Evolutionary conservation across 2,113 vertebrate genomes (phyloP).

Genomic region (Oxyruncus cristatus): DNA sequence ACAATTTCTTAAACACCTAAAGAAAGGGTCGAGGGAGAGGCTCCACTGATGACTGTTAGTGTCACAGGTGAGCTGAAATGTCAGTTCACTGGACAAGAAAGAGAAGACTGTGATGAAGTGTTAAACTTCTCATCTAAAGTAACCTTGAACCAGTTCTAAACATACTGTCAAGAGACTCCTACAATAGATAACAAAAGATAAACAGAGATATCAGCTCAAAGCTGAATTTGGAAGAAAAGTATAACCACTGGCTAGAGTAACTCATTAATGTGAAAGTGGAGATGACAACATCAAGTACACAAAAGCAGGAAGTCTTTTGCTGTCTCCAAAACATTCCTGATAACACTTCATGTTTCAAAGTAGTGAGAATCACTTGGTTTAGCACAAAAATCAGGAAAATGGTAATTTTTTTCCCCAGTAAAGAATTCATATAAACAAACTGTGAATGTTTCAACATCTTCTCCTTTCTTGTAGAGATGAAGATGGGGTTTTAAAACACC

Average conservation of each 20-base stretch:
- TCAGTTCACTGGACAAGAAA: neutral
- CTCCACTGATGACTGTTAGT: neutral
- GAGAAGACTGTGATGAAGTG: neutral
- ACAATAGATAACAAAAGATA: neutral
- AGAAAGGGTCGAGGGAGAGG: neutral
- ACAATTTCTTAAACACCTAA: neutral
- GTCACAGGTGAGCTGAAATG: neutral
- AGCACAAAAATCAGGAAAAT: neutral
- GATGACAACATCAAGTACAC: neutral
- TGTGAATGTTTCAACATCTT: neutral
- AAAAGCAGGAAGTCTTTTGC: neutral
- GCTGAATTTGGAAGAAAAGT: neutral
- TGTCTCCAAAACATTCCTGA: neutral
- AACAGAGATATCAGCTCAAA: neutral
- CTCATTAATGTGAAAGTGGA: neutral
- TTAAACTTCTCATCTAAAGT: neutral
- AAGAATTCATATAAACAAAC: neutral
- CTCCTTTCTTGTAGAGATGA: neutral
- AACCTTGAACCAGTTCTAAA: neutral
- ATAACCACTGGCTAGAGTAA: neutral
- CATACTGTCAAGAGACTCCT: neutral
- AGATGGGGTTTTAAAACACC: neutral
- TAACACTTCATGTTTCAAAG: neutral
- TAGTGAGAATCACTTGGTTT: neutral
- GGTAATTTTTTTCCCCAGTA: rapidly evolving